Evolutionary conservation across 2,797 vertebrate species (phyloP).

Genomic region (Sarcophilus harrisii): DNA sequence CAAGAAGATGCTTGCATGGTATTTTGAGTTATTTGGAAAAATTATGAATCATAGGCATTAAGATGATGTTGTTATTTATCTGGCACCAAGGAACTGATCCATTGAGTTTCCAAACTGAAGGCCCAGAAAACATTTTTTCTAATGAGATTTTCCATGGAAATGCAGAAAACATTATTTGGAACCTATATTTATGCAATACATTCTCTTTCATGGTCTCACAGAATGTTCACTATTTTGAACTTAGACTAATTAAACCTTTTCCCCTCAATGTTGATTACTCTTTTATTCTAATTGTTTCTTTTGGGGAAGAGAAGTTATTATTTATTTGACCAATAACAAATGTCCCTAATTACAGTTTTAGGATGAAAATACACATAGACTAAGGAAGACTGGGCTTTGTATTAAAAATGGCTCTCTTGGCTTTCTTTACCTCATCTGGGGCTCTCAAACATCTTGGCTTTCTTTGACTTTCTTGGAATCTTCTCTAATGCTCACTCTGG

Average conservation of each 20-base stretch:
- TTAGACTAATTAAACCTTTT: neutral
- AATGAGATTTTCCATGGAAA: constrained; percentile 69
- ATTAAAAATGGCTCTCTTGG: constrained; percentile 48
- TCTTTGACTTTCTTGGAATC: constrained; percentile 66
- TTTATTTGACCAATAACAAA: constrained; percentile 36
- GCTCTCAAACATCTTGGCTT: constrained; percentile 59
- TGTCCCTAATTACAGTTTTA: constrained; percentile 43
- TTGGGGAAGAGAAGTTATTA: neutral
- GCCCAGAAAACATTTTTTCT: constrained; percentile 70
- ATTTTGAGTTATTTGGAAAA: constrained; percentile 56
- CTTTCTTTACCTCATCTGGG: constrained; percentile 24
- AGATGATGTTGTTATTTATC: constrained; percentile 70
- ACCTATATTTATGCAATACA: constrained; percentile 20
- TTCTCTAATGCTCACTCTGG: constrained; percentile 42
- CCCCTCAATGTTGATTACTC: neutral
- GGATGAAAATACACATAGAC: constrained; percentile 29
- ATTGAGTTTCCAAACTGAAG: constrained; percentile 71
- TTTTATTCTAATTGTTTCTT: constrained; percentile 47
- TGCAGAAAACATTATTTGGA: constrained; percentile 67
- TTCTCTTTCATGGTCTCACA: constrained; percentile 43
- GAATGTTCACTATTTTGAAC: neutral
- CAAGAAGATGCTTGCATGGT: constrained; percentile 42
- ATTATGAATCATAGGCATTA: constrained; percentile 63
- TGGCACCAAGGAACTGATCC: constrained; percentile 63
- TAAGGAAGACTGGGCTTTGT: constrained; percentile 56